Percentiles rank a stretch among this genome's conserved stretches.
Conservation (phyloP, 2,797 vertebrate genomes). For the Telmatherina bonti region DNA sequence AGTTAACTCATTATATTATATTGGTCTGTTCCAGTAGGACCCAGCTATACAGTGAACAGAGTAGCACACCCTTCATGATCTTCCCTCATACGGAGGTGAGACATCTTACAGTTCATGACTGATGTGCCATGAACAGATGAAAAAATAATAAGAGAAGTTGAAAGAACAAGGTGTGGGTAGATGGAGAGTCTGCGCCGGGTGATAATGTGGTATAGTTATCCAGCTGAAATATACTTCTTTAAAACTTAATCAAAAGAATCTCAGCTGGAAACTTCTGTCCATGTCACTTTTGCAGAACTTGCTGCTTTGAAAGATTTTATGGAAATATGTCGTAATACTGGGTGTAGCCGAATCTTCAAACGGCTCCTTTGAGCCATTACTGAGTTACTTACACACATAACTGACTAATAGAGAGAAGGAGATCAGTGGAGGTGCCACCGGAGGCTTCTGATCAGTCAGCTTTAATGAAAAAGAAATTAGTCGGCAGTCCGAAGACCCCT, state of each 20-base stretch:
- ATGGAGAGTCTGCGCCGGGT: not conserved
- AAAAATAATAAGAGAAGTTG: not conserved
- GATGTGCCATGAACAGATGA: too few species aligned
- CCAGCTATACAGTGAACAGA: too few species aligned
- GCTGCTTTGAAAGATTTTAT: not conserved
- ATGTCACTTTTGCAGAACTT: not conserved
- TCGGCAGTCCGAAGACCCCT: slow-evolving; percentile 56
- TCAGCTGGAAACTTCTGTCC: not conserved
- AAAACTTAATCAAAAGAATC: not conserved
- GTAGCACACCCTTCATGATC: too few species aligned
- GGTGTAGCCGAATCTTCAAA: not conserved
- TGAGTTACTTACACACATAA: slow-evolving; percentile 8
- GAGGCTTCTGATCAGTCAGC: slow-evolving; percentile 49
- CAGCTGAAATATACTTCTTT: not conserved
- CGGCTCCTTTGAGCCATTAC: not conserved
- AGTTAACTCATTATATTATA: not conserved
- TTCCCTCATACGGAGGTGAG: too few species aligned
- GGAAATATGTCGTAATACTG: not conserved
- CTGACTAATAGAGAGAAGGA: slow-evolving; percentile 24
- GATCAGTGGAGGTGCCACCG: slow-evolving; percentile 32
- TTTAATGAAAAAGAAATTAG: slow-evolving; percentile 66
- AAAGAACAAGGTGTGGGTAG: not conserved
- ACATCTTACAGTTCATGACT: too few species aligned
- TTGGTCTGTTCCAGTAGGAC: too few species aligned
- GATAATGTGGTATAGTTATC: not conserved